Conservation (phyloP, 2,797 vertebrate species). For the Peromyscus nudipes region DNA sequence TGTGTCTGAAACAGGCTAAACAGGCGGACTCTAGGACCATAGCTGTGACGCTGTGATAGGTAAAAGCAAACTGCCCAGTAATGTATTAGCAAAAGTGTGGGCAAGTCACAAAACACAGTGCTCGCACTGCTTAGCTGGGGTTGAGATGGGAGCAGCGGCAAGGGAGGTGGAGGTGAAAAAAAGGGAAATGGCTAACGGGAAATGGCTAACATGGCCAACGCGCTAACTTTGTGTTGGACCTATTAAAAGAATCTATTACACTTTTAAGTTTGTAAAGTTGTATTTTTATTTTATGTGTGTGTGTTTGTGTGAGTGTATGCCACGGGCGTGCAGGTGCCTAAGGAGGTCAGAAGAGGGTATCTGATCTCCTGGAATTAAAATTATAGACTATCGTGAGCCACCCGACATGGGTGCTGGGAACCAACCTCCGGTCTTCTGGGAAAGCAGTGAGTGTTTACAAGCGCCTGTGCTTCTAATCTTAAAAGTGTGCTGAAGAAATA, state of each 20-base stretch:
- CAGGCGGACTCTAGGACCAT: not conserved
- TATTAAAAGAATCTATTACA: not conserved
- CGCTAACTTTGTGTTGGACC: not conserved
- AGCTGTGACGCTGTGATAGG: not conserved
- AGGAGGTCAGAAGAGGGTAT: not conserved
- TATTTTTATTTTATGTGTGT: not conserved
- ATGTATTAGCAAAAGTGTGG: not conserved
- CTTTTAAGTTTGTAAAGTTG: not conserved
- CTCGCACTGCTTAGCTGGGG: not conserved
- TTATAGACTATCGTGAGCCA: not conserved
- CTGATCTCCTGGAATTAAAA: not conserved
- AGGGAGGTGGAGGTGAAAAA: not conserved
- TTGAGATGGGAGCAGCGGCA: not conserved
- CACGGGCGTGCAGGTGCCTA: not conserved
- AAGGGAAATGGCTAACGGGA: not conserved
- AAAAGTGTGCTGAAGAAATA: constrained; percentile 1
- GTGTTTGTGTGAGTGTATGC: not conserved
- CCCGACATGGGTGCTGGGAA: not conserved
- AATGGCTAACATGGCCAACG: not conserved
- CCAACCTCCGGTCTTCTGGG: not conserved
- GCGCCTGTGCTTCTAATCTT: not conserved
- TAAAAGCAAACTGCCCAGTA: constrained; percentile 2
- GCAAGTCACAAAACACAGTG: not conserved
- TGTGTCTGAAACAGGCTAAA: not conserved
- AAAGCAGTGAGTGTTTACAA: not conserved